A percentile compares a stretch with the other conserved stretches of the same genome.
These are phyloP conservation scores for Agrotis ipsilon DNA, from an alignment of 2,888 invertebrate species.

Conservation along the genomic window DNA sequence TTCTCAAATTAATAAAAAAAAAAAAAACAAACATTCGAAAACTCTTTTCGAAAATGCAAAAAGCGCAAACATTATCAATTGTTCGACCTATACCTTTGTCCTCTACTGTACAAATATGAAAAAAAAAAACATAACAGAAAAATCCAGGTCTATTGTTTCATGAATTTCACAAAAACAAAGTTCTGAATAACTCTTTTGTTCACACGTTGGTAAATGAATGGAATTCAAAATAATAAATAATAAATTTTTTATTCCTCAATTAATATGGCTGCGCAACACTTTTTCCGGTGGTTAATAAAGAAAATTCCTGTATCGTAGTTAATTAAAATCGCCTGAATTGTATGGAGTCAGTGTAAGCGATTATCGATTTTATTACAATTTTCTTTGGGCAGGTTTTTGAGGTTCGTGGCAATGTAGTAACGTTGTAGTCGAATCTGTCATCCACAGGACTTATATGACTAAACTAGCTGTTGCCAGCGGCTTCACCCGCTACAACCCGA, in stretches of 20 bases:
- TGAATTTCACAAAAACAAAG: constrained; percentile 37
- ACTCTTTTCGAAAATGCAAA: not conserved
- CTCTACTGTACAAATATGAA: constrained; percentile 15
- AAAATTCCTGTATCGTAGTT: constrained; percentile 83
- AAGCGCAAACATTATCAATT: constrained; percentile 28
- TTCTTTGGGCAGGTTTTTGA: no score
- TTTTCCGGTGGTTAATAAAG: constrained; percentile 80
- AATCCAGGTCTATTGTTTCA: constrained; percentile 31
- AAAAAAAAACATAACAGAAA: constrained; percentile 33
- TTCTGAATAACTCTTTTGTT: constrained; percentile 44
- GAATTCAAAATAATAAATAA: constrained; percentile 57
- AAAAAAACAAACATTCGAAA: not conserved
- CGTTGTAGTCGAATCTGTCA: no score
- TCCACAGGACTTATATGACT: no score
- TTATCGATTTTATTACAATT: not conserved
- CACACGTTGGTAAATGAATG: constrained; percentile 47
- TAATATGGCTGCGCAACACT: constrained; percentile 76
- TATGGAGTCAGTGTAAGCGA: constrained; percentile 63
- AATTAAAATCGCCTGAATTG: constrained; percentile 81
- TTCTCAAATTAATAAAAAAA: no score
- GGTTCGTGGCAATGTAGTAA: no score
- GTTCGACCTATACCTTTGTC: constrained; percentile 29
- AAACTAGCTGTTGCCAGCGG: no score
- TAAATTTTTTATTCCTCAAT: constrained; percentile 72
- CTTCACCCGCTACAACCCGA: no score